Base-by-base conservation (phyloP, 2,113 vertebrate species). In the Natator depressus region DNA sequence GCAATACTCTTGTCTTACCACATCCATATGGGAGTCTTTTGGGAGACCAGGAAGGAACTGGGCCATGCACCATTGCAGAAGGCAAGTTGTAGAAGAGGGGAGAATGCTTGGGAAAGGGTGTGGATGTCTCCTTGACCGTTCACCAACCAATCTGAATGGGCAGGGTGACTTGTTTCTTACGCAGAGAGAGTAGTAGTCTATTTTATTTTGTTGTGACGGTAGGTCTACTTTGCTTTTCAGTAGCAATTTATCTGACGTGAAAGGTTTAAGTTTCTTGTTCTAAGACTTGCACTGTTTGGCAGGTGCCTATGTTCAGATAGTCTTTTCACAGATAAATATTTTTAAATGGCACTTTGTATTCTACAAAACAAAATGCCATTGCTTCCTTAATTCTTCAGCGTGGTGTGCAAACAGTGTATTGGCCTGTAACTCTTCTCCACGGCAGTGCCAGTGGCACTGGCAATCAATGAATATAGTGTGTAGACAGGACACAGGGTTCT, bases 141-240 rank as follows among this genome's bases (percentile, higher is more conserved):
- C n/a, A 72, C n/a, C 65, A 38, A 22, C 65, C 65, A 38, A 5
- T 72, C 65, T 10, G 17, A 72, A 38, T 38, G 19, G n/a, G 5
- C 17, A 72, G 65, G 65, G 35, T n/a, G 65, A n/a, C n/a, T 65
- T 65, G 20, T 72, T 72, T 38, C n/a, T 20, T 38, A 22, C n/a
- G 9, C n/a, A 22, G 8, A 72, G 65, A 69, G 13, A 35, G 59
- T n/a, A 35, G 62, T n/a, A 8, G 35, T 38, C n/a, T 69, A 8
- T 72, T 22, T 38, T 22, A 72, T n/a, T 80, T 86, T 85, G 59
- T 83, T 62, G 1, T 69, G 76, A 47, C 53, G 80, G 80, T 51
- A 83, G 47, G 24, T 87, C 88, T 93, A 69, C 80, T 91, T 82
- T 93, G 86, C 93, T 92, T 89, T 79, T 83, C 59, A 55, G 38